phyloP scores from a whole-genome alignment of 2,113 vertebrate species.

The Apteryx owenii region DNA sequence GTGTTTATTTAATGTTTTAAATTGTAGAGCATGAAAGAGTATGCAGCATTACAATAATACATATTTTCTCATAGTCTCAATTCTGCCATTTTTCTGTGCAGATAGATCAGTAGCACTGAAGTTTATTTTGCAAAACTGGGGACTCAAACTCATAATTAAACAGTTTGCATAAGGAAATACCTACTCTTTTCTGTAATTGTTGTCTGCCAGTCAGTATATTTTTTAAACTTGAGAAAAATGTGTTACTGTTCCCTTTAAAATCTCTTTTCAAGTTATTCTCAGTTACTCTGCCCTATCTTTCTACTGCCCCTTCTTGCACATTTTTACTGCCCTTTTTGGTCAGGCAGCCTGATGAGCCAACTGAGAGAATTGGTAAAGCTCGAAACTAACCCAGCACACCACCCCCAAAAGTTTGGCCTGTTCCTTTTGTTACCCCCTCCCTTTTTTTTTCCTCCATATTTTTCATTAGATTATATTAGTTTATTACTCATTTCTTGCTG shows the following conservation, averaged over 20 bases:
- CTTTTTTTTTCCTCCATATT: neutral
- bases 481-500: conserved; percentile 31
- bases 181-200: neutral
- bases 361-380: neutral
- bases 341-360: neutral
- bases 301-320: neutral
- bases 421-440: neutral
- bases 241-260: neutral
- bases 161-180: neutral
- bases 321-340: neutral
- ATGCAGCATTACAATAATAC: neutral
- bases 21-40: neutral
- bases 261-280: rapidly evolving
- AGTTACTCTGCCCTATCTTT: neutral
- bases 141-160: neutral
- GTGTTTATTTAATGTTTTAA: neutral
- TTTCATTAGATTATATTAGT: conserved; percentile 23
- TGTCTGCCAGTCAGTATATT: neutral
- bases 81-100: neutral
- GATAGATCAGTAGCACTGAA: neutral
- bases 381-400: neutral
- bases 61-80: neutral
- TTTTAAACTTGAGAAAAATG: neutral
- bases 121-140: neutral
- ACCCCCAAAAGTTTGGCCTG: neutral